Conservation (phyloP, 2,888 invertebrate genomes). For the Mythimna lalbum region DNA sequence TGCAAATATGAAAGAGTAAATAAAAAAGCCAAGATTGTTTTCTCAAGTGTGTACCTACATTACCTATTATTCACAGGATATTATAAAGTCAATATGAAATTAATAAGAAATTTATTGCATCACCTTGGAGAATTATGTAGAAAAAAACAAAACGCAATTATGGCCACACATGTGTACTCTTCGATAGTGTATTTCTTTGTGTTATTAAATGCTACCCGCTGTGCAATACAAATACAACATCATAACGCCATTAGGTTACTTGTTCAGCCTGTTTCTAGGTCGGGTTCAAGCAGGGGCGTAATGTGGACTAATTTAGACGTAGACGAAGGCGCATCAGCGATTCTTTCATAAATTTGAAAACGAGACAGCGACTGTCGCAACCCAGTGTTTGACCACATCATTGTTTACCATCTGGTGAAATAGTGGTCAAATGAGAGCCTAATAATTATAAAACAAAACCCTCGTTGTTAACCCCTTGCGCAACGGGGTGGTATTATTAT, state of each 20-base stretch:
- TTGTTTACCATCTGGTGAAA: no score
- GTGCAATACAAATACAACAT: slow-evolving; percentile 50
- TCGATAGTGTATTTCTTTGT: slow-evolving; percentile 8
- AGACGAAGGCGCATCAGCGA: no score
- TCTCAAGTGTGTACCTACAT: slow-evolving; percentile 14
- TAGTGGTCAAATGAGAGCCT: no score
- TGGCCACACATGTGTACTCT: slow-evolving; percentile 5
- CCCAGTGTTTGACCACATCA: no score
- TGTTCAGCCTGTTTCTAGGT: slow-evolving; percentile 63
- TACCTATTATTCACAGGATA: background rate
- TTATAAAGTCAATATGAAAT: slow-evolving; percentile 4
- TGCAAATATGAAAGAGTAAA: slow-evolving; percentile 4
- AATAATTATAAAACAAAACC: no score
- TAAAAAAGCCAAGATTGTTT: slow-evolving; percentile 5
- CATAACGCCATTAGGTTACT: slow-evolving; percentile 42
- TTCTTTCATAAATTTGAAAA: no score
- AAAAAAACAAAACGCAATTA: background rate
- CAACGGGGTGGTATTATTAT: no score
- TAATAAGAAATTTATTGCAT: slow-evolving; percentile 15
- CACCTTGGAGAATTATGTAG: background rate
- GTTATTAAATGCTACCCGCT: slow-evolving; percentile 47
- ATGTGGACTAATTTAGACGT: no score
- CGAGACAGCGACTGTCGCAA: no score
- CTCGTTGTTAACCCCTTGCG: no score
- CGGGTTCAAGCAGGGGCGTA: slow-evolving; percentile 51